These are phyloP conservation scores for Phortica magna DNA, from an alignment of 2,888 invertebrate genomes.

Conservation along the genomic window DNA sequence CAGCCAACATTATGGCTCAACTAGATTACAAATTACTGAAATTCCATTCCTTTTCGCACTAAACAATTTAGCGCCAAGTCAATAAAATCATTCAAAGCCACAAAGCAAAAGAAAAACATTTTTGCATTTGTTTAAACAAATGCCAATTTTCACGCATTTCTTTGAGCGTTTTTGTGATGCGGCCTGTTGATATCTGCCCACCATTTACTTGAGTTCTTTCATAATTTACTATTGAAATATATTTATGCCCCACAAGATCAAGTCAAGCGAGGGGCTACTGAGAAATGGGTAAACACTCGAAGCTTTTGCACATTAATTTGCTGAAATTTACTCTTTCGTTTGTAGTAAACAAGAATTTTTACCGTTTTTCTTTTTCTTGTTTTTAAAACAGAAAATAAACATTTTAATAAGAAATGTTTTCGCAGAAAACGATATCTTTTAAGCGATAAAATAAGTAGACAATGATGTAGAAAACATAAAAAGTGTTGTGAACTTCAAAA, in stretches of 20 bases:
- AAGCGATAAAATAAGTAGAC: no score
- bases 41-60: conserved; percentile 1
- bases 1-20: no score
- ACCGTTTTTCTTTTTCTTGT: no score
- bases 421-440: conserved; percentile 4
- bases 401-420: conserved; percentile 2
- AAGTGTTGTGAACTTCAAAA: no score
- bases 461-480: no score
- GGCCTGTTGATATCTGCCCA: neutral
- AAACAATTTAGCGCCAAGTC: conserved; percentile 39
- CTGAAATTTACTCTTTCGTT: neutral
- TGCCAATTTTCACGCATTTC: conserved; percentile 9
- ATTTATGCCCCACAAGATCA: neutral
- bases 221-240: neutral
- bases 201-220: neutral
- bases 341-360: neutral
- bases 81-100: conserved; percentile 48
- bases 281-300: neutral
- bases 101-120: conserved; percentile 7
- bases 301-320: neutral
- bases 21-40: conserved; percentile 10
- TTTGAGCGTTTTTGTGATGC: neutral
- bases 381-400: conserved; percentile 2
- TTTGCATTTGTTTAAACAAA: conserved; percentile 27
- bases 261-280: neutral